Conservation (phyloP, 2,113 vertebrate genomes). For the Thamnophis sirtalis region DNA sequence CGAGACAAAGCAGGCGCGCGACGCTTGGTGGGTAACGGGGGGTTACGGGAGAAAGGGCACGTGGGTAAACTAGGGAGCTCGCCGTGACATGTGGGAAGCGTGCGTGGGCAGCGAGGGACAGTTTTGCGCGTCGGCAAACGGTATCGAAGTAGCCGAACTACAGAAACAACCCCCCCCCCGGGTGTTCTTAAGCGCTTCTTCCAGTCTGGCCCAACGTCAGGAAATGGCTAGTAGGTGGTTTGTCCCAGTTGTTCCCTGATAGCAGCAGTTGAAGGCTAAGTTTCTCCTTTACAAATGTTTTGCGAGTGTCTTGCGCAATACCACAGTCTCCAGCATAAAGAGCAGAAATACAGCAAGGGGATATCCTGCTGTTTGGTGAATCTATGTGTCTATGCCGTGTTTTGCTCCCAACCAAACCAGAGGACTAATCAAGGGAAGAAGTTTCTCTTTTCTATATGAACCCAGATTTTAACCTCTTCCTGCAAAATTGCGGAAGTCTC, state of each 20-base stretch:
- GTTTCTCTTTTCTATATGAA: neutral
- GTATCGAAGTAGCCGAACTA: neutral
- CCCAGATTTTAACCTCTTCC: neutral
- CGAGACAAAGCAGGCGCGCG: conserved; percentile 91
- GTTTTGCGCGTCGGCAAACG: neutral
- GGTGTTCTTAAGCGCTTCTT: neutral
- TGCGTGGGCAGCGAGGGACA: neutral
- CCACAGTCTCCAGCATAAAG: neutral
- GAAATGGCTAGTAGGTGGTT: neutral
- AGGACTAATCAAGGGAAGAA: neutral
- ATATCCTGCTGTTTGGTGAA: neutral
- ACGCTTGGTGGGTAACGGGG: conserved; percentile 78
- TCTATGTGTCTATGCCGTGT: neutral
- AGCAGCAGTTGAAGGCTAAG: neutral
- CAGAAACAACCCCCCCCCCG: neutral
- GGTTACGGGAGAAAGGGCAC: neutral
- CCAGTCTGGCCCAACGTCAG: neutral
- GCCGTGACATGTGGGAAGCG: neutral
- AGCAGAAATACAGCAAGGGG: neutral
- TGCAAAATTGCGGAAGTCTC: neutral
- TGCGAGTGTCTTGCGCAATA: neutral
- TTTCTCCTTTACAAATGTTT: neutral
- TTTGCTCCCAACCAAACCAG: neutral
- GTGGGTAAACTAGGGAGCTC: neutral
- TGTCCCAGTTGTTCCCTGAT: neutral